A percentile compares a stretch with the other conserved stretches of the same genome.
phyloP scores from a whole-genome alignment of 2,113 vertebrate genomes.

The Miniopterus natalensis region DNA sequence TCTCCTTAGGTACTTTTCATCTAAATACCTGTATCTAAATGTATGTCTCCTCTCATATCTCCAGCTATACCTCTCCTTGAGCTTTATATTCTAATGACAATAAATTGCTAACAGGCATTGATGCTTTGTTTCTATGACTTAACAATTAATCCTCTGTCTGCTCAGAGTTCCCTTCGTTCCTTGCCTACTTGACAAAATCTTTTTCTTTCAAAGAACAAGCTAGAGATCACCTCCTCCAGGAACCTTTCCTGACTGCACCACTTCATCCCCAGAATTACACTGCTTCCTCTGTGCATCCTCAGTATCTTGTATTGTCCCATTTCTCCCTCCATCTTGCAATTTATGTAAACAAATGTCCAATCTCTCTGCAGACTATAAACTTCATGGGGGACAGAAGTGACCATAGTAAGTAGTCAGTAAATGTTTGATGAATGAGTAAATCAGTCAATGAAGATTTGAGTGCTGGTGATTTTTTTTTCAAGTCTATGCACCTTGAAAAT shows the following conservation, averaged over 20 bases:
- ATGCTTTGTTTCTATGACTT: slow-evolving; percentile 34
- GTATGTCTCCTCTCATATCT: not conserved
- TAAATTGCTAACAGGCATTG: not conserved
- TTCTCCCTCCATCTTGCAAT: not conserved
- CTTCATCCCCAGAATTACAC: not conserved
- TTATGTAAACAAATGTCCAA: not conserved
- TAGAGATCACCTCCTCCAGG: not conserved
- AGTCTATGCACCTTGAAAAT: slow-evolving; percentile 3
- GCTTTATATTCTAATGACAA: not conserved
- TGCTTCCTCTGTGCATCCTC: not conserved
- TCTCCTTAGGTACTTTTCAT: slow-evolving; percentile 26
- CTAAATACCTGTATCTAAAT: not conserved
- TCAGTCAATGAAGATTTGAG: not conserved
- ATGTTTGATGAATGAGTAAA: not conserved
- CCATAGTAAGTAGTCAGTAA: not conserved
- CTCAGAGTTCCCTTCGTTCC: not conserved
- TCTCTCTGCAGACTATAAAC: not conserved
- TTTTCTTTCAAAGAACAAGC: slow-evolving; percentile 22
- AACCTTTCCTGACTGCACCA: not conserved
- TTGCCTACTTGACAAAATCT: not conserved
- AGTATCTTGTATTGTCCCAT: not conserved
- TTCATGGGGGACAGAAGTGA: not conserved
- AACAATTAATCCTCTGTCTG: not conserved
- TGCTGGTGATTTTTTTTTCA: not conserved
- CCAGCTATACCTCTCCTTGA: not conserved